Evolutionary conservation across 2,113 vertebrate species (phyloP).

Genomic region (Stegastes partitus): DNA sequence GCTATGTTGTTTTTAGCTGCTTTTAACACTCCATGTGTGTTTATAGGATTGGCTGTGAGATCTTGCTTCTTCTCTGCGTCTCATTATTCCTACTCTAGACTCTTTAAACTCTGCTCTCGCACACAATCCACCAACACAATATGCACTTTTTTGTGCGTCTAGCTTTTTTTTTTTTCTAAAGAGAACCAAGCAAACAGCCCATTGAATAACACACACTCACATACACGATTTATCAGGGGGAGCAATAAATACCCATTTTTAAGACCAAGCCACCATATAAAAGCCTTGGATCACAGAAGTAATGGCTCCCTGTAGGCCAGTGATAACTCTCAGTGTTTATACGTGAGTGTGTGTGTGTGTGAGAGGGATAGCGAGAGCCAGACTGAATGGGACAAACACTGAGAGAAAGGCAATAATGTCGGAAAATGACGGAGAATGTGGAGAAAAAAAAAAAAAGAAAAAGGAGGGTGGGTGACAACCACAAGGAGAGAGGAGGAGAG

Average conservation of each 20-base stretch:
- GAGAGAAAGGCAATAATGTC: conserved; percentile 65
- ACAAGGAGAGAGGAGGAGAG: conserved; percentile 2
- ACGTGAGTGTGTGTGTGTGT: conserved; percentile 8
- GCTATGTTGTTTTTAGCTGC: too few relatives aligned
- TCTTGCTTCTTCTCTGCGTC: neutral
- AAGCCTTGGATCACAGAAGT: conserved; percentile 71
- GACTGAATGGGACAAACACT: conserved; percentile 54
- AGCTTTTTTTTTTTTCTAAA: conserved; percentile 5
- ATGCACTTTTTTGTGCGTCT: neutral
- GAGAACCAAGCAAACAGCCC: conserved; percentile 31
- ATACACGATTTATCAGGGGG: conserved; percentile 59
- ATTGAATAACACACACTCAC: conserved; percentile 45
- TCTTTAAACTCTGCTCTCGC: neutral
- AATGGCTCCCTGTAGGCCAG: conserved; percentile 72
- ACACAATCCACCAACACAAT: neutral
- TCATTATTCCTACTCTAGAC: neutral
- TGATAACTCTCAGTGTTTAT: conserved; percentile 68
- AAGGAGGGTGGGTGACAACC: conserved; percentile 22
- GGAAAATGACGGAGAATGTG: conserved; percentile 65
- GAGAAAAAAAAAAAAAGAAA: conserved; percentile 20
- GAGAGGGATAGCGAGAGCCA: neutral
- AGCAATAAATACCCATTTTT: conserved; percentile 75
- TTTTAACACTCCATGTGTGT: neutral
- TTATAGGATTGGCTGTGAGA: neutral
- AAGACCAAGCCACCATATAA: conserved; percentile 74